Evolutionary conservation across 2,113 vertebrate species (phyloP).

Genomic region (Scatophagus argus): DNA sequence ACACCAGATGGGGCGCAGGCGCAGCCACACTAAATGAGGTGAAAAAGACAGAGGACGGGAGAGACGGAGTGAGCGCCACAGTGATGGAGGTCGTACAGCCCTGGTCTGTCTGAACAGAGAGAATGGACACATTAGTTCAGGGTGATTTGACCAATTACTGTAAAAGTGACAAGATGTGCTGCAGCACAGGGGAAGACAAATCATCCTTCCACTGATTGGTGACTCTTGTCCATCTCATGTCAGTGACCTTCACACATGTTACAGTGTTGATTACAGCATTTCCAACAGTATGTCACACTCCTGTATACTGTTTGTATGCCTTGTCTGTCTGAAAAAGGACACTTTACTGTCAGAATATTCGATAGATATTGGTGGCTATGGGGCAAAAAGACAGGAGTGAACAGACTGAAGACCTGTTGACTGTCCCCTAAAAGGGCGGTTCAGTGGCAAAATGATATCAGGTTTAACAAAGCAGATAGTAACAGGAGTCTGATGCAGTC

Average conservation of each 20-base stretch:
- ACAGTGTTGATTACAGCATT: neutral
- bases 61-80: neutral
- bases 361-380: too few species aligned
- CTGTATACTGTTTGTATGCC: too few species aligned
- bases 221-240: conserved; percentile 5
- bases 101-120: neutral
- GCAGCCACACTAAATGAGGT: neutral
- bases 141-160: conserved; percentile 35
- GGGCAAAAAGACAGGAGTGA: too few species aligned
- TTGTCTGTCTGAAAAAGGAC: too few species aligned
- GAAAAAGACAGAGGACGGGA: neutral
- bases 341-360: too few species aligned
- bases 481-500: too few species aligned
- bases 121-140: conserved; percentile 45
- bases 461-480: too few species aligned
- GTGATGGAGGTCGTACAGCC: neutral
- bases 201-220: neutral
- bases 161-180: neutral
- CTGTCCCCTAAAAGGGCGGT: too few species aligned
- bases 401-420: too few species aligned
- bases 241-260: conserved; percentile 9
- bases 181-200: neutral
- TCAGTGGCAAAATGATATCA: too few species aligned
- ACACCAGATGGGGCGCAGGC: conserved; percentile 8
- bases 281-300: neutral